Conservation (phyloP, 2,888 invertebrate species). For the Chymomyza caudatula region DNA sequence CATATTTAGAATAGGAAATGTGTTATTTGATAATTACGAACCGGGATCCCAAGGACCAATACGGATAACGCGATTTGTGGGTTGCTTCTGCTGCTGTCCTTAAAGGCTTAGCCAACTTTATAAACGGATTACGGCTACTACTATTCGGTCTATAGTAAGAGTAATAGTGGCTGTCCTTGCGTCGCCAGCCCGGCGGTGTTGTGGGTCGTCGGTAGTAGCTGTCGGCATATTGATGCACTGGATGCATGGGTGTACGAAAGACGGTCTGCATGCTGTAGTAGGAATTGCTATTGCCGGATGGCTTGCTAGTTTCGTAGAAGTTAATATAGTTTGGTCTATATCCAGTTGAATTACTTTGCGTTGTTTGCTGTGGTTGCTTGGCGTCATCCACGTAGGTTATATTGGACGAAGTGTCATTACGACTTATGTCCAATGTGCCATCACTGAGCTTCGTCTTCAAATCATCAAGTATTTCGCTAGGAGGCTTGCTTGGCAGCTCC, state of each 20-base stretch:
- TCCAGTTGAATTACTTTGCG: background rate
- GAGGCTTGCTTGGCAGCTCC: slow-evolving; percentile 84
- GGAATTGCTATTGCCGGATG: slow-evolving; percentile 33
- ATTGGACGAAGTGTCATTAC: slow-evolving; percentile 70
- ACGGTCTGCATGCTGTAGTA: slow-evolving; percentile 48
- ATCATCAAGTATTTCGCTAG: slow-evolving; percentile 74
- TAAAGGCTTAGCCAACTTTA: slow-evolving; percentile 38
- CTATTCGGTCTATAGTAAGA: slow-evolving; percentile 23
- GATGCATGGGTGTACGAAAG: slow-evolving; percentile 65
- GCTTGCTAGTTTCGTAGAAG: slow-evolving; percentile 23
- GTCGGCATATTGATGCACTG: slow-evolving; percentile 36
- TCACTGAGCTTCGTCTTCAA: slow-evolving; percentile 67
- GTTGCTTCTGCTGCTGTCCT: slow-evolving; percentile 6
- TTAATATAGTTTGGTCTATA: slow-evolving; percentile 52
- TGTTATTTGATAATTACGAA: slow-evolving; percentile 25
- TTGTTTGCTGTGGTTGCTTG: background rate
- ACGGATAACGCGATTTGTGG: slow-evolving; percentile 58
- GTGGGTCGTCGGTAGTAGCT: slow-evolving; percentile 36
- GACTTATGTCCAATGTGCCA: slow-evolving; percentile 69
- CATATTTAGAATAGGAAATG: background rate
- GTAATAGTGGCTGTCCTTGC: slow-evolving; percentile 54
- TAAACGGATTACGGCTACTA: slow-evolving; percentile 54
- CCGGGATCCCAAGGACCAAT: slow-evolving; percentile 68
- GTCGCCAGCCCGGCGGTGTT: slow-evolving; percentile 28
- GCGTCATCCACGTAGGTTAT: slow-evolving; percentile 63